These are phyloP conservation scores for Ptychochromis oligacanthus DNA, from an alignment of 2,113 vertebrate species.

Conservation along the genomic window DNA sequence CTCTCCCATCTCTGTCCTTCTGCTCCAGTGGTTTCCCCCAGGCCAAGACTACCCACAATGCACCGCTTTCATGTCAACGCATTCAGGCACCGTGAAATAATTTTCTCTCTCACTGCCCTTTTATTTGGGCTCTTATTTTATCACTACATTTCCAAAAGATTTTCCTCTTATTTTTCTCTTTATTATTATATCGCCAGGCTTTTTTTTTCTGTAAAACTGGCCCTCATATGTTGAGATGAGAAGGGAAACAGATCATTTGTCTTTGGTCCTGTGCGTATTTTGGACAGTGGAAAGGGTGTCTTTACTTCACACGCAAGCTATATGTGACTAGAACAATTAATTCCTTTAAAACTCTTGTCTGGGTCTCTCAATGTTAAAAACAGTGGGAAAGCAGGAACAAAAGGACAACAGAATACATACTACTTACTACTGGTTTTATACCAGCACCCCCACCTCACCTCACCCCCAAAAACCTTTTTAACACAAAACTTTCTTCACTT, in stretches of 20 bases:
- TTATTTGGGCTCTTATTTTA: constrained; percentile 42
- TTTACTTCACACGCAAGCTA: neutral
- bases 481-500: neutral
- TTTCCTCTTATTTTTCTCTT: neutral
- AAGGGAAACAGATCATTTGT: neutral
- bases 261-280: neutral
- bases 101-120: constrained; percentile 58
- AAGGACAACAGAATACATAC: neutral
- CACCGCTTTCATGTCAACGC: constrained; percentile 70
- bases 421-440: neutral
- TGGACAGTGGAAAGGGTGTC: neutral
- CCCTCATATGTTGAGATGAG: neutral
- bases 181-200: neutral
- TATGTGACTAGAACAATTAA: neutral
- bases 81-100: constrained; percentile 72
- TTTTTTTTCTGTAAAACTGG: neutral
- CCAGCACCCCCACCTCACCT: too few species aligned
- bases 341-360: neutral
- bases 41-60: constrained; percentile 75
- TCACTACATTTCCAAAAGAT: constrained; percentile 20
- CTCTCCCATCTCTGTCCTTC: constrained; percentile 72
- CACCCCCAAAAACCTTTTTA: too few species aligned
- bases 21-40: constrained; percentile 73
- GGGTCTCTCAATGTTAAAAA: neutral
- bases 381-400: neutral